These are phyloP conservation scores for Cecidostiba fungosa DNA, from an alignment of 2,888 invertebrate species.

Conservation along the genomic window DNA sequence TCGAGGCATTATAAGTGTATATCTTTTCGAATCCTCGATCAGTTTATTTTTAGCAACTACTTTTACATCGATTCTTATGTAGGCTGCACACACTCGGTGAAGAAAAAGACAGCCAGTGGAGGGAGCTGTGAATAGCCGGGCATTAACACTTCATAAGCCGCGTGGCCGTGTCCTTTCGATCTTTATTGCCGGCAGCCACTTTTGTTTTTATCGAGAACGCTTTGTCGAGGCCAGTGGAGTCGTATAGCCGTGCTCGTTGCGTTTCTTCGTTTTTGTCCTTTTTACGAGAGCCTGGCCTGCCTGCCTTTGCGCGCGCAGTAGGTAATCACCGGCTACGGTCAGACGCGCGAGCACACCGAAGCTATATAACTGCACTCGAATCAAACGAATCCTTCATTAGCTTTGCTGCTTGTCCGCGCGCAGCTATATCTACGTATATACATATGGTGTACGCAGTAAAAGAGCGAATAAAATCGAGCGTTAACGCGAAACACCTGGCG, in stretches of 20 bases:
- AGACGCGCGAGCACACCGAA: neutral
- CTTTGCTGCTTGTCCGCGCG: neutral
- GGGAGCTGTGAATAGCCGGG: conserved; percentile 20
- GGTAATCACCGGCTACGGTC: conserved; percentile 28
- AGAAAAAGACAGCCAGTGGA: too few species aligned
- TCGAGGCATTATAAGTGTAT: too few species aligned
- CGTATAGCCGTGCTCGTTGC: neutral
- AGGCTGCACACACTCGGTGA: neutral
- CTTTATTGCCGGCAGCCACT: conserved; percentile 31
- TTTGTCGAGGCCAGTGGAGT: neutral
- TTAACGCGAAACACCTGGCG: neutral
- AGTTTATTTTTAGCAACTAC: too few species aligned
- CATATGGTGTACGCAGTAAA: neutral
- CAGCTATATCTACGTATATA: neutral
- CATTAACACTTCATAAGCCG: conserved; percentile 41
- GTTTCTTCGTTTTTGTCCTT: neutral
- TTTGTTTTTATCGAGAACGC: conserved; percentile 48
- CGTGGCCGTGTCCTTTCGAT: conserved; percentile 15
- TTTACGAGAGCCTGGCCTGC: conserved; percentile 22
- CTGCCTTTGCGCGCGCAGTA: neutral
- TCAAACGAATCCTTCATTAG: neutral
- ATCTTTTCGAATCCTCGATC: neutral
- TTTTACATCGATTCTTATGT: too few species aligned
- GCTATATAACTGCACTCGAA: neutral
- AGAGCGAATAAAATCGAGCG: neutral